A percentile compares a stretch with the other conserved stretches of the same genome.
Evolutionary conservation across 2,888 invertebrate species (phyloP).

Genomic region (Dolomedes plantarius): DNA sequence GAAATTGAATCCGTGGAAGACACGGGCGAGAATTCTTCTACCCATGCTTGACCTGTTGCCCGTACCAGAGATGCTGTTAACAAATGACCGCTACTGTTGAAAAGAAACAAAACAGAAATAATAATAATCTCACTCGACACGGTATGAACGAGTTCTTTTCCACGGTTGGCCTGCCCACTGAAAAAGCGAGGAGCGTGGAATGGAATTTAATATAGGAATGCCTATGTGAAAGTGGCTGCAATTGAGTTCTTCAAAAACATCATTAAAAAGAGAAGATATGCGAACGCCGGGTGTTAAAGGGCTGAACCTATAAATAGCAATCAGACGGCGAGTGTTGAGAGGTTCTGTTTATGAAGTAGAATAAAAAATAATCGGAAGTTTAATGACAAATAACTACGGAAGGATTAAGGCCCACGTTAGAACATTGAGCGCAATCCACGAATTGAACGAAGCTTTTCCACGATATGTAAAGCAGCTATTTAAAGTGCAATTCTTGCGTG

Average conservation of each 20-base stretch:
- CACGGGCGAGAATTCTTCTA: neutral
- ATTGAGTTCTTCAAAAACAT: neutral
- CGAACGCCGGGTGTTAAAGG: neutral
- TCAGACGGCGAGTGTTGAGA: neutral
- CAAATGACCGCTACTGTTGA: neutral
- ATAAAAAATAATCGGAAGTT: no score
- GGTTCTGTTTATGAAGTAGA: neutral
- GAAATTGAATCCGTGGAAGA: constrained; percentile 11
- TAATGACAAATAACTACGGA: no score
- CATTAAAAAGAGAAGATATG: neutral
- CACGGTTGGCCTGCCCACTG: constrained; percentile 2
- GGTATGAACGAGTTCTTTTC: neutral
- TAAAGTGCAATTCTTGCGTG: no score
- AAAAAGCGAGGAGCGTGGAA: neutral
- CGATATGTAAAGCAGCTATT: no score
- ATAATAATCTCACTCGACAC: neutral
- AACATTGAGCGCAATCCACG: no score
- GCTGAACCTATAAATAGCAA: neutral
- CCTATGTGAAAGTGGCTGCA: neutral
- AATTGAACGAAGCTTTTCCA: no score
- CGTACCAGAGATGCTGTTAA: neutral
- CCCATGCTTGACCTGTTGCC: constrained; percentile 44
- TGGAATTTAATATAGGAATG: neutral
- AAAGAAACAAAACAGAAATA: neutral
- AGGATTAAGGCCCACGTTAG: no score